Evolutionary conservation across 1,140 invertebrate species (phyloP), one percentile per base, ranked within the genome.

Genomic region (Bombus pascuorum): DNA sequence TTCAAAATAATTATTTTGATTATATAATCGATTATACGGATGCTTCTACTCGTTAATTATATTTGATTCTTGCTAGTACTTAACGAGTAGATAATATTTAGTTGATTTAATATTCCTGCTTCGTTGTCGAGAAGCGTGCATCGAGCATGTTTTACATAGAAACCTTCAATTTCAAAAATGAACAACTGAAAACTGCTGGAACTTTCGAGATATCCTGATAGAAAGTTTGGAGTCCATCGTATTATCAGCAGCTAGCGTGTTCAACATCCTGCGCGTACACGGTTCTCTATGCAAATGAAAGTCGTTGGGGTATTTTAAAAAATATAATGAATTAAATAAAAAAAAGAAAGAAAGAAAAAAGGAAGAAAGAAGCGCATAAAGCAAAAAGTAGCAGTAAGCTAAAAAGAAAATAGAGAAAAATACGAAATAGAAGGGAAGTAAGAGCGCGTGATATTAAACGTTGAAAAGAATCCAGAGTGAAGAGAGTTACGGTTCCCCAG

Each of bases 391-490:
- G 34, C 15, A 3, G n/a, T 53, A 53, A 53, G 47, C 18, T 53
- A 53, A 53, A 53, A 53, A 18, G 12, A 5, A 8, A 32, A 66
- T 32, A 15, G 59, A 65, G n/a, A 12, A 18, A 71, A 71, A 39
- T 10, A 12, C 3, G 18, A 32, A 57, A 75, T 22, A 37, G 42
- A 32, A 22, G 47, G 53, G 74, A 37, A 15, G 34, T 28, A 76
- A 57, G 74, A 59, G 47, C 32, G 32, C 47, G 74, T 37, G 47
- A 76, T 76, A 57, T 76, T 57, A 57, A 76, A 76, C 74, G 74
- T 76, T 76, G 47, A 76, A 76, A 76, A 37, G 74, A 59, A 76
- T 37, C 32, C 47, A 73, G 47, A 75, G 34, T 25, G 73, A 34
- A 32, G 47, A 57, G 47, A 37, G 32, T 57, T 76, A 76, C 47